These are phyloP conservation scores for Alloscopus bannaensis DNA, from an alignment of 2,888 invertebrate species.

Conservation along the genomic window DNA sequence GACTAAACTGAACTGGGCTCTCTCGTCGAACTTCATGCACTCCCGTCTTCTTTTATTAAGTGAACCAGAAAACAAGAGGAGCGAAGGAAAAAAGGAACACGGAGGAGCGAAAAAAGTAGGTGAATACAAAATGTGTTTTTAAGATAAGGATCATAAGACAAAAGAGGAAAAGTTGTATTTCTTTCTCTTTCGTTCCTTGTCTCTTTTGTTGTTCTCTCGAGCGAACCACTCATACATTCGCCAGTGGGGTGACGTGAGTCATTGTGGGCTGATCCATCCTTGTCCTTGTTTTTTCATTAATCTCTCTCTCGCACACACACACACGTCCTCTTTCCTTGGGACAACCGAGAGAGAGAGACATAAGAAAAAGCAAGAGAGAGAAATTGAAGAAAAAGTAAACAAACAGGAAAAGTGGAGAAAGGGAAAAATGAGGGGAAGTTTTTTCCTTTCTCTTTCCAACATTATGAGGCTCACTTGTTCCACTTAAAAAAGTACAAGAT, in stretches of 20 bases:
- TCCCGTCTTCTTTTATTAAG: slow-evolving; percentile 33
- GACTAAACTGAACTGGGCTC: slow-evolving; percentile 2
- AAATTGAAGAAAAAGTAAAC: background rate
- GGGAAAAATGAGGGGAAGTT: background rate
- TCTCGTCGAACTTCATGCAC: background rate
- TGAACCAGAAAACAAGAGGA: background rate
- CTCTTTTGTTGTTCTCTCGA: no score
- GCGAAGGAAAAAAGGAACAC: background rate
- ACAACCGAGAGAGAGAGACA: background rate
- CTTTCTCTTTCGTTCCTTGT: no score
- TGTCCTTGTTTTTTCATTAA: slow-evolving; percentile 23
- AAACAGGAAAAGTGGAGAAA: background rate
- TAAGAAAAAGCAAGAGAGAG: background rate
- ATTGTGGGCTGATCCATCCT: slow-evolving; percentile 6
- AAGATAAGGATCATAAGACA: slow-evolving; percentile 6
- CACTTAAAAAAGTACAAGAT: no score
- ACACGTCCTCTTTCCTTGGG: background rate
- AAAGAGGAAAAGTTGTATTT: slow-evolving; percentile 3
- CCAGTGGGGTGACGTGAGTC: slow-evolving; percentile 29
- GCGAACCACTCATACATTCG: background rate
- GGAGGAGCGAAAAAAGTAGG: background rate
- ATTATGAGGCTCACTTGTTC: no score
- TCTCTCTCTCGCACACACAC: slow-evolving; percentile 1
- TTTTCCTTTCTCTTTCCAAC: background rate
- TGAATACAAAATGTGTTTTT: background rate